phyloP scores from a whole-genome alignment of 2,797 vertebrate genomes.

The Manis javanica region DNA sequence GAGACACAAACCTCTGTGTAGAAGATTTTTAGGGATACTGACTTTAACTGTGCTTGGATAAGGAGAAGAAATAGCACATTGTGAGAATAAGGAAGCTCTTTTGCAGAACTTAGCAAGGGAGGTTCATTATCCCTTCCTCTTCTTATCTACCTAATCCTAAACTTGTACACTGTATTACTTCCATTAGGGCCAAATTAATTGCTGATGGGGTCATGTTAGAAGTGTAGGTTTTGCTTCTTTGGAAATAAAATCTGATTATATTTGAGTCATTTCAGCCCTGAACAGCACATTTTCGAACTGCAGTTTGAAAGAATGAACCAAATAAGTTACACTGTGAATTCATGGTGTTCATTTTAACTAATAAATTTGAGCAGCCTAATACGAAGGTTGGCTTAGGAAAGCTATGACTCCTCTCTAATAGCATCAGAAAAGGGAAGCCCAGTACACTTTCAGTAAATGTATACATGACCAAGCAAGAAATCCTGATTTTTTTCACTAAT shows the following conservation, averaged over 20 bases:
- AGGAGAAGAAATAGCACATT: constrained; percentile 65
- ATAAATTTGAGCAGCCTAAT: neutral
- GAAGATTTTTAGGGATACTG: constrained; percentile 43
- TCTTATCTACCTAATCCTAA: constrained; percentile 11
- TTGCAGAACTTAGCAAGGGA: constrained; percentile 59
- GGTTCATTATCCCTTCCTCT: constrained; percentile 66
- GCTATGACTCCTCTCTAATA: neutral
- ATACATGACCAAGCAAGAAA: constrained; percentile 30
- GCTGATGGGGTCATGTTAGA: neutral
- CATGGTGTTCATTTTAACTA: constrained; percentile 40
- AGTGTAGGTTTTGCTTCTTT: constrained; percentile 30
- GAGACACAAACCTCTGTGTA: constrained; percentile 33
- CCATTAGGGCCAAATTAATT: constrained; percentile 54
- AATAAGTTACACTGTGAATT: constrained; percentile 2
- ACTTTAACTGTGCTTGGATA: constrained; percentile 64
- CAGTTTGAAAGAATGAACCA: neutral
- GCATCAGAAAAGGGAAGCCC: constrained; percentile 3
- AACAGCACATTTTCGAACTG: constrained; percentile 45
- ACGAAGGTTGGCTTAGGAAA: constrained; percentile 41
- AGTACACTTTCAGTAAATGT: neutral
- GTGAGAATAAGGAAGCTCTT: constrained; percentile 63
- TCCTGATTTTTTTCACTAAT: neutral
- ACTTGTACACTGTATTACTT: constrained; percentile 50
- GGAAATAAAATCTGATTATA: constrained; percentile 57
- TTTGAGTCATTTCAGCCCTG: neutral